Evolutionary conservation across 1,140 invertebrate genomes (phyloP).

Genomic region (Idris sp.): DNA sequence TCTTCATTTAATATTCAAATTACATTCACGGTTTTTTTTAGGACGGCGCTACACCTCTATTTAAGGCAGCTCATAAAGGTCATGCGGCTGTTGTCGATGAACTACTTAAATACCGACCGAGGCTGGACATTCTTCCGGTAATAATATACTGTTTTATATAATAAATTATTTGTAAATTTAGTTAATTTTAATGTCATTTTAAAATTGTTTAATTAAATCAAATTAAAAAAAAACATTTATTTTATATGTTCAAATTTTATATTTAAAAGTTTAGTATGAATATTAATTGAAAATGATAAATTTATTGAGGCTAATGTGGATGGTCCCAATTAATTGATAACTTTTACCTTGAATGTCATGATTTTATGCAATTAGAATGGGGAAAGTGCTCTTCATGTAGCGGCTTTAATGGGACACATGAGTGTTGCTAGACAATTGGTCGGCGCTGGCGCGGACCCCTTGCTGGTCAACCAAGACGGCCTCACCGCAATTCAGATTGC

Average conservation of each 20-base stretch:
- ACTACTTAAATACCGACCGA: constrained; percentile 89
- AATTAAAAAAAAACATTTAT: no score
- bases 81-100: constrained; percentile 91
- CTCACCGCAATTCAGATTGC: constrained; percentile 84
- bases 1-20: no score
- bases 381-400: constrained; percentile 92
- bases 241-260: no score
- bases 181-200: constrained; percentile 11
- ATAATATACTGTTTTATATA: constrained; percentile 63
- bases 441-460: constrained; percentile 84
- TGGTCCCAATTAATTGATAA: constrained; percentile 41
- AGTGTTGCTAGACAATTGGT: constrained; percentile 88
- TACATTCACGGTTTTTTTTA: constrained; percentile 71
- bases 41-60: constrained; percentile 94
- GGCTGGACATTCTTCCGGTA: constrained; percentile 88
- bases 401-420: constrained; percentile 91
- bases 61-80: constrained; percentile 96
- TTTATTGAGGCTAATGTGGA: no score
- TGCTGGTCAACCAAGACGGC: constrained; percentile 84
- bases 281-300: constrained; percentile 11
- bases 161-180: not conserved
- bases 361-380: constrained; percentile 85
- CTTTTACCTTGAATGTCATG: constrained; percentile 37
- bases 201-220: not conserved
- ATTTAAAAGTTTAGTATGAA: no score